Conservation (phyloP, 2,113 vertebrate genomes). For the Heterochromis multidens region DNA sequence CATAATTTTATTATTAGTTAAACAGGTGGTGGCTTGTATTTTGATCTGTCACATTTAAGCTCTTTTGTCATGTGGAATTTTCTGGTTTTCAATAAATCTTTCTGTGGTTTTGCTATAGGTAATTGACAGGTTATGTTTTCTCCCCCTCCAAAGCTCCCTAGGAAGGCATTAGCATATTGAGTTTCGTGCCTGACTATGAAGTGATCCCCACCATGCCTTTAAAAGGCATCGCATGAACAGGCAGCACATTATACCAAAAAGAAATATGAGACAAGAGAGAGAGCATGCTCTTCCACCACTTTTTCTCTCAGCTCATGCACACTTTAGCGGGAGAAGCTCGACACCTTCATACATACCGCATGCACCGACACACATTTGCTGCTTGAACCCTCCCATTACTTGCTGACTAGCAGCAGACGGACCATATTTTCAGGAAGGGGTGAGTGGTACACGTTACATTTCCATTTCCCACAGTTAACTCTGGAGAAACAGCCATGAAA, state of each 20-base stretch:
- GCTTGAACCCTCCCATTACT: not conserved
- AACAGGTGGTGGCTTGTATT: conserved; percentile 16
- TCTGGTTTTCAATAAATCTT: conserved; percentile 47
- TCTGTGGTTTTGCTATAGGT: conserved; percentile 33
- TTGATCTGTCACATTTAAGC: conserved; percentile 18
- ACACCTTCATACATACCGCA: not conserved
- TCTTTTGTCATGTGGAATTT: conserved; percentile 33
- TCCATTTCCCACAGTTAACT: conserved; percentile 20
- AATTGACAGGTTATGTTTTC: conserved; percentile 69
- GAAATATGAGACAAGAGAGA: conserved; percentile 49
- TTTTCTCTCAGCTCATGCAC: conserved; percentile 1
- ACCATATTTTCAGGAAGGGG: conserved; percentile 6
- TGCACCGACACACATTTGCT: not conserved
- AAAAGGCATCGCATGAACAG: conserved; percentile 55
- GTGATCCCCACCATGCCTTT: conserved; percentile 59
- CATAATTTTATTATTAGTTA: conserved; percentile 28
- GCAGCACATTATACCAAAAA: conserved; percentile 33
- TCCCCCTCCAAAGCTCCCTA: conserved; percentile 32
- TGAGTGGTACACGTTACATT: conserved; percentile 2
- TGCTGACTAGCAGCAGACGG: conserved; percentile 27
- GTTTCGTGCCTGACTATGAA: conserved; percentile 50
- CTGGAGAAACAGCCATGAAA: conserved; percentile 20
- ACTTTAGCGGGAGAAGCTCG: conserved; percentile 1
- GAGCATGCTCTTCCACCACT: not conserved
- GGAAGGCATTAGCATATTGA: conserved; percentile 60